Evolutionary conservation across 2,113 vertebrate genomes (phyloP).

Genomic region (Synodontis membranacea): DNA sequence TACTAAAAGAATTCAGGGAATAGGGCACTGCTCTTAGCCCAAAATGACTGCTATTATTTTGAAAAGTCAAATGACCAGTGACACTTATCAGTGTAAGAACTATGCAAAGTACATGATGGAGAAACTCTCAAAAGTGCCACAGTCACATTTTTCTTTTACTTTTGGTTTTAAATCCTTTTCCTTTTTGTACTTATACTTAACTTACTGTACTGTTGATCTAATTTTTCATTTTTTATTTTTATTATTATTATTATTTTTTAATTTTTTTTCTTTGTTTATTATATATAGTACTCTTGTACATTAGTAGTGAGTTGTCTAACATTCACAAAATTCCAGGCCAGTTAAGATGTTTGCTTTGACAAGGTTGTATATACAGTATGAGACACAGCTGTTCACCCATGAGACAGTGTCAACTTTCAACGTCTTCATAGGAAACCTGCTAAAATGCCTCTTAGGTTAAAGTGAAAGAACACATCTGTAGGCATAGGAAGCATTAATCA

Average conservation of each 20-base stretch:
- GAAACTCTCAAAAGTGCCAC: background rate
- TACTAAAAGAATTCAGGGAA: constrained; percentile 87
- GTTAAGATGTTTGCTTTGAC: constrained; percentile 50
- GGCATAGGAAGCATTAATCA: constrained; percentile 64
- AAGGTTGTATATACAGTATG: constrained; percentile 41
- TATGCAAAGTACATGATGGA: background rate
- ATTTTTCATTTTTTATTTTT: constrained; percentile 5
- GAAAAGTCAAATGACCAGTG: background rate
- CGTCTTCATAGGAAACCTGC: constrained; percentile 44
- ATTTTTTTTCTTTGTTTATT: constrained; percentile 21
- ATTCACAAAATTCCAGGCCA: constrained; percentile 35
- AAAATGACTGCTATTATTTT: constrained; percentile 28
- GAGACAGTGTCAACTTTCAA: constrained; percentile 40
- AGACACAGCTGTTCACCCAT: constrained; percentile 40
- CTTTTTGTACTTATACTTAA: background rate
- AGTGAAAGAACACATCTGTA: constrained; percentile 63
- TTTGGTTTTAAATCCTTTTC: background rate
- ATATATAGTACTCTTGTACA: constrained; percentile 34
- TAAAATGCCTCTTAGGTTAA: constrained; percentile 45
- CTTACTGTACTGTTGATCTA: background rate
- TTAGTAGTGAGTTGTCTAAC: constrained; percentile 12
- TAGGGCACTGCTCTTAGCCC: constrained; percentile 52
- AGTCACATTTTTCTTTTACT: background rate
- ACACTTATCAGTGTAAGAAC: constrained; percentile 2
- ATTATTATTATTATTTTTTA: too few relatives aligned